These are phyloP conservation scores for Xestoiulus laeticollis DNA, from an alignment of 2,888 invertebrate genomes.

Conservation along the genomic window DNA sequence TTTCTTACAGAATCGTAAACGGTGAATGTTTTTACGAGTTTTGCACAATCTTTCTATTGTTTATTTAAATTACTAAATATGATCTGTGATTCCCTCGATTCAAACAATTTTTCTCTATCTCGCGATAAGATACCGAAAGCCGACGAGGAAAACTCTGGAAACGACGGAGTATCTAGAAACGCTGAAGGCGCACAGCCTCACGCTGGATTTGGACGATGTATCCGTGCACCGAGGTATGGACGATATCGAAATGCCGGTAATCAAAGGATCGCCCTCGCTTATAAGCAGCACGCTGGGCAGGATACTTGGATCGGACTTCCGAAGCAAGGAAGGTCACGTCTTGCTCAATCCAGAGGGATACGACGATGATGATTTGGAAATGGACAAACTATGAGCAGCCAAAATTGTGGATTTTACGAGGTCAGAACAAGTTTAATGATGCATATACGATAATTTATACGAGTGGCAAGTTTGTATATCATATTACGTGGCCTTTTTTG, in stretches of 20 bases:
- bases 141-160: constrained; percentile 75
- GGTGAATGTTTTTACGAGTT: no score
- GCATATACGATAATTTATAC: background rate
- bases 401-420: background rate
- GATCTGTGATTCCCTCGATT: background rate
- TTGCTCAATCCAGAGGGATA: background rate
- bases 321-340: background rate
- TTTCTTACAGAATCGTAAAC: no score
- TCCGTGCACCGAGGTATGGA: constrained; percentile 85
- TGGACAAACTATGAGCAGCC: constrained; percentile 36
- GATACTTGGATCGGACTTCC: constrained; percentile 43
- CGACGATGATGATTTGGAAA: constrained; percentile 47
- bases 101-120: constrained; percentile 54
- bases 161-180: constrained; percentile 79
- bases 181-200: constrained; percentile 65
- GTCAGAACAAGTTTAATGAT: background rate
- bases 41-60: no score
- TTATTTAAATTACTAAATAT: background rate
- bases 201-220: constrained; percentile 72
- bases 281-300: constrained; percentile 57
- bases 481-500: background rate
- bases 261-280: constrained; percentile 56
- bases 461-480: background rate
- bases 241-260: constrained; percentile 66
- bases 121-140: constrained; percentile 80